A percentile compares a stretch with the other conserved stretches of the same genome.
phyloP scores from a whole-genome alignment of 2,888 invertebrate genomes.

The Ormyrus labotus region DNA sequence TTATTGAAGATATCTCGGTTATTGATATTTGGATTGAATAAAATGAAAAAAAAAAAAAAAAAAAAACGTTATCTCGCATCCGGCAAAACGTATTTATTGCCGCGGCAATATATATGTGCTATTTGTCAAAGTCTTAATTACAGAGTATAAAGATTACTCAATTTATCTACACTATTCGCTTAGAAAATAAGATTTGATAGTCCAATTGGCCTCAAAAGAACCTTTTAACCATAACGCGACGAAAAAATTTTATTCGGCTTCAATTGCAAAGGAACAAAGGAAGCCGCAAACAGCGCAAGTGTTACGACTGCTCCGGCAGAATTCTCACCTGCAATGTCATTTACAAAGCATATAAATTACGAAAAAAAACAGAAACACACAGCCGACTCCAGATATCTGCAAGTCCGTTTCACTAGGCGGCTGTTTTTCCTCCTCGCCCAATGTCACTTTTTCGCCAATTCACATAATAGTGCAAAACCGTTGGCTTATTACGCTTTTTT shows the following conservation, averaged over 20 bases:
- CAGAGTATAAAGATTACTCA: too few relatives aligned
- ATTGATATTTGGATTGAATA: too few relatives aligned
- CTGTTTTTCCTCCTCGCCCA: slow-evolving; percentile 17
- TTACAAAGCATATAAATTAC: not conserved
- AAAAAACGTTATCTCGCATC: too few relatives aligned
- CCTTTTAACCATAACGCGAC: too few relatives aligned
- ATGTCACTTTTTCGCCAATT: slow-evolving; percentile 30
- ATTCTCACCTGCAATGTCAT: slow-evolving; percentile 43
- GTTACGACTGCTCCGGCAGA: slow-evolving; percentile 13
- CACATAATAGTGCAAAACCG: slow-evolving; percentile 8
- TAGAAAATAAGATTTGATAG: not conserved
- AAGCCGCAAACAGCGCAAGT: not conserved
- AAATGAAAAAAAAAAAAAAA: too few relatives aligned
- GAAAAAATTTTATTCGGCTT: too few relatives aligned
- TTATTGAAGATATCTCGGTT: too few relatives aligned
- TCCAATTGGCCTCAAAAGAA: too few relatives aligned
- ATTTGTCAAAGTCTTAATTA: too few relatives aligned
- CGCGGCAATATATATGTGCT: too few relatives aligned
- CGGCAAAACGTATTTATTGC: too few relatives aligned
- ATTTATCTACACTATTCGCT: too few relatives aligned
- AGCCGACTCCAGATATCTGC: not conserved
- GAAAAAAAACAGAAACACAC: slow-evolving; percentile 17
- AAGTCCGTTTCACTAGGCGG: slow-evolving; percentile 18
- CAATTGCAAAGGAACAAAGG: slow-evolving; percentile 10
- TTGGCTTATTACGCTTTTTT: slow-evolving; percentile 28